Evolutionary conservation across 1,140 invertebrate genomes (phyloP), one percentile per base, ranked within the genome.

Genomic region (Bilobella aurantiaca): DNA sequence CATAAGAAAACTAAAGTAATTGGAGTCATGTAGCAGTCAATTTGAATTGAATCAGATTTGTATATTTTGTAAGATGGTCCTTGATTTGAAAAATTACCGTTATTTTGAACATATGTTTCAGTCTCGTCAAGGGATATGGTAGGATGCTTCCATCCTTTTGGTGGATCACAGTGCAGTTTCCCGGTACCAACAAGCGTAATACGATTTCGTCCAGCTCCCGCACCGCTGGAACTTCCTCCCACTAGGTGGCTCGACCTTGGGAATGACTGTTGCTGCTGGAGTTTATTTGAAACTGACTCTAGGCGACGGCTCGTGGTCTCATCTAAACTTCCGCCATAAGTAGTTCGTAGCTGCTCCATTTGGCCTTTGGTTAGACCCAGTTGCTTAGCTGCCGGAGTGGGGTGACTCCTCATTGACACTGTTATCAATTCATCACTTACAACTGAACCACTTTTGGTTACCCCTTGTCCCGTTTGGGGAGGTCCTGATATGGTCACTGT

Each of bases 151-250:
- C 68, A 73, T 34, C 64, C 70, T 2, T 63, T 59, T 3, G 72
- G 72, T 30, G 72, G 69, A 64, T 71, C 72, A 66, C 69, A 71
- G 46, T 73, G 72, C 8, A 73, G 47, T 61, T 72, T 73, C 34
- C 67, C 68, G 63, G 64, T 68, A 25, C 72, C 70, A 1, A 73
- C 69, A 3, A 72, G 58, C 18, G 65, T 69, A 12, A 65, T n/a
- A 53, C 72, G 47, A 58, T 73, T 73, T 42, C 64, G 37, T 23
- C 25, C 59, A 5, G 12, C 8, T 23, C 12, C 59, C 3, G 58
- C 8, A 8, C 8, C 58, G 12, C 23, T 29, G 23, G 21, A 8
- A 59, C 23, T 57, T 57, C 5, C 8, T 14, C 27, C 23, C 27
- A 57, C 5, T 12, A 8, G 8, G 21, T 23, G n/a, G 21, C 53